Evolutionary conservation across 2,888 invertebrate species (phyloP), one percentile per base, ranked within the genome.

Genomic region (Thumatha senex): DNA sequence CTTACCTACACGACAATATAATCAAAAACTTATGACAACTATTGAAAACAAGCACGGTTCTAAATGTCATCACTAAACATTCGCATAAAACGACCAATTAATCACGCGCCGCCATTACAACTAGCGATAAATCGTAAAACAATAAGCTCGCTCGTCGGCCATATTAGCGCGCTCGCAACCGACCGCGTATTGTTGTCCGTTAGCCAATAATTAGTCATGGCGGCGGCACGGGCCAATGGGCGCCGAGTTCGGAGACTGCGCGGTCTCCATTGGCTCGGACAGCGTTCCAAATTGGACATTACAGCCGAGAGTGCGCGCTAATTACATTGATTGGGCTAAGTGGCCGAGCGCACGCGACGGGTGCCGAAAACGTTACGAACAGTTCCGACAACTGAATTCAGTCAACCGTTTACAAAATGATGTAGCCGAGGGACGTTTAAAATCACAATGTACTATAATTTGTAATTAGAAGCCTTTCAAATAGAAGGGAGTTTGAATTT

Each of bases 171-270:
- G 61, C 63, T 69, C 66, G 50, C 58, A 59, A 72, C 76, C 70
- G 70, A 67, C 69, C 46, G 58, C 60, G 52, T 66, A 82, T 86
- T 86, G 86, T 86, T 80, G 80, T 69, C 62, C 63, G 54, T 51
- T 63, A 66, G 80, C 86, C 85, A 86, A 84, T 88, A 86, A 88
- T 87, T 86, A 84, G 83, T 61, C 58, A 58, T 61, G 68, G 63
- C 63, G 68, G 63, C 63, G 57, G 60, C 51, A 45, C 58, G 63
- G 82, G 82, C 88, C 89, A 86, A 87, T 87, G 81, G 74, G 69
- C 62, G 71, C 54, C 66, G 64, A 56, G 70, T 67, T 56, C 64
- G 62, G 61, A 70, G 56, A 59, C 72, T 72, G 60, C 67, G 69
- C 68, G 68, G 73, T 54, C 56, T 65, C 73, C 74, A 82, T 82